These are phyloP conservation scores for Bedellia somnulentella DNA, from an alignment of 2,888 invertebrate species.

Conservation along the genomic window DNA sequence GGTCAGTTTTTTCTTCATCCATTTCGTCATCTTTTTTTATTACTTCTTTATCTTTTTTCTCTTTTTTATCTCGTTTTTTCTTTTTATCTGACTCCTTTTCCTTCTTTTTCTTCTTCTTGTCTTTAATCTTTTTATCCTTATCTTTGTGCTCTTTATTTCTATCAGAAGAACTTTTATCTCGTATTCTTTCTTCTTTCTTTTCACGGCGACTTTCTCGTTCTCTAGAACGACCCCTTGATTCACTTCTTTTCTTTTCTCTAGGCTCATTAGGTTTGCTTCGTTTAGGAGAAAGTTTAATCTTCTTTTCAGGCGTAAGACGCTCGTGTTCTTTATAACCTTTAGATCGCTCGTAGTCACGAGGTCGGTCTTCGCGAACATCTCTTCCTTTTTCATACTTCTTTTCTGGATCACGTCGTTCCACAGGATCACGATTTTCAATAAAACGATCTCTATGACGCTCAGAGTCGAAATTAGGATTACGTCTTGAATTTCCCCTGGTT, in stretches of 20 bases:
- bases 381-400: conserved; percentile 32
- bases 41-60: conserved; percentile 55
- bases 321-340: conserved; percentile 38
- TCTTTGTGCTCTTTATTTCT: conserved; percentile 58
- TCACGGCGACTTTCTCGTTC: conserved; percentile 57
- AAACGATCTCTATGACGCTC: conserved; percentile 45
- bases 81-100: conserved; percentile 54
- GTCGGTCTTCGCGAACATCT: conserved; percentile 18
- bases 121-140: conserved; percentile 47
- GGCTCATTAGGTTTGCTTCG: conserved; percentile 23
- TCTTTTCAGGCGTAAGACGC: conserved; percentile 46
- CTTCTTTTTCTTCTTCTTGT: conserved; percentile 41
- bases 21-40: conserved; percentile 31
- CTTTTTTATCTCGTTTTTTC: conserved; percentile 56
- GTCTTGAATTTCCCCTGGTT: conserved; percentile 30
- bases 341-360: conserved; percentile 32
- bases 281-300: conserved; percentile 36
- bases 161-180: conserved; percentile 43
- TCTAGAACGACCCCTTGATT: conserved; percentile 45
- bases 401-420: conserved; percentile 38
- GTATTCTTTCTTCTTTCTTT: conserved; percentile 50
- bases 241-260: conserved; percentile 44
- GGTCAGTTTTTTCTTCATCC: conserved; percentile 18
- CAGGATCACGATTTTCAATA: conserved; percentile 34
- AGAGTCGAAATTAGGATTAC: conserved; percentile 38